Base-by-base conservation (phyloP, 2,888 invertebrate genomes). In the Cabera pusaria region DNA sequence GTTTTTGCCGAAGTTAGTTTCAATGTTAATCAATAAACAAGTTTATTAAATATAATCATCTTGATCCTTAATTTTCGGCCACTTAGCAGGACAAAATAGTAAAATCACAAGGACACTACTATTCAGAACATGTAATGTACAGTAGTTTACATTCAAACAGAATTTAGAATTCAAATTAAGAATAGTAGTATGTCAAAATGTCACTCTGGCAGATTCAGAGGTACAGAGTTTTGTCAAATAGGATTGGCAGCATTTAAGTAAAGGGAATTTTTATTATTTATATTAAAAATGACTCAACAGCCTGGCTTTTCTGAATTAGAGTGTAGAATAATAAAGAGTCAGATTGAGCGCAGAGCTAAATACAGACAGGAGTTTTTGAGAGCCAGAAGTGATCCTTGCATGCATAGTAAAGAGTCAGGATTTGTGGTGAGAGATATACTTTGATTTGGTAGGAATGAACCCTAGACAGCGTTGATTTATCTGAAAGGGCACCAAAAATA, bases 331-430 rank as follows among this genome's bases (percentile, higher is more conserved):
- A 71, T 93, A 19, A 72, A 90, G 56, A 90, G 90, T 59, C 92
- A 92, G 66, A 90, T 92, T 17, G 86, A 91, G 54, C 76, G 93
- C 41, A 81, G 94, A 25, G 74, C 82, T 1, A 75, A 76, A 32
- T 80, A 92, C 28, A 90, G 96, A 47, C 79, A 90, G 16, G 91
- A 94, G 61, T 97, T 92, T 72, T 75, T 93, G 32, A 94, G 92
- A 68, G 83, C 91, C 45, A 72, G 86, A 10, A 86, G 91, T 2
- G 93, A 96, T 75, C 97, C 97, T 2, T 90, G 90, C 64, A 81
- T 90, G 40, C 93, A 94, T 81, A 90, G 90, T 3, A 70, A 73
- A 6, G 91, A 93, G 67, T 91, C 92, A 28, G 94, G 94, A n/a
- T 76, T 87, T 72, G 84, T 94, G 64, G 95, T 95, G 90, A 89